These are phyloP conservation scores for Recurvirostra avosetta DNA, from an alignment of 2,113 vertebrate genomes.

Conservation along the genomic window DNA sequence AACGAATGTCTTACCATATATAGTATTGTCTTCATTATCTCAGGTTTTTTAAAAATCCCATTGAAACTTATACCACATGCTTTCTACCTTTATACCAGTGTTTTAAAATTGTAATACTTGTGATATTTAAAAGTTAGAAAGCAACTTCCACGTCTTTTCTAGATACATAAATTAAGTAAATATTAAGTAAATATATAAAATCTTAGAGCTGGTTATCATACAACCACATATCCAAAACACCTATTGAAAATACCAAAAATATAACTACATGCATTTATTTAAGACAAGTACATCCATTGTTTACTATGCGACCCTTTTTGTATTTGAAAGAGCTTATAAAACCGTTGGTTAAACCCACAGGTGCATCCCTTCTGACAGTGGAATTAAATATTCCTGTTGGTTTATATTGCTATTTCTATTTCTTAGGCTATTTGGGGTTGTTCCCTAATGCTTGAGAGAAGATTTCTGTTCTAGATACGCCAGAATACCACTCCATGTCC, in stretches of 20 bases:
- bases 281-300: not conserved
- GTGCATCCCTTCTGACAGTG: not conserved
- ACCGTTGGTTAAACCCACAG: not conserved
- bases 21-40: not conserved
- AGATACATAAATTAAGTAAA: not conserved
- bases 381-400: not conserved
- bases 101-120: not conserved
- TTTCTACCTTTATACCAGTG: not conserved
- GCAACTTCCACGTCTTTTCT: not conserved
- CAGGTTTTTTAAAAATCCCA: not conserved
- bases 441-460: not conserved
- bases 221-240: not conserved
- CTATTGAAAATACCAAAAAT: not conserved
- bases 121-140: constrained; percentile 14
- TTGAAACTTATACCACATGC: not conserved
- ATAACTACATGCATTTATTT: not conserved
- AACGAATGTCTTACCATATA: not conserved
- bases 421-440: not conserved
- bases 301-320: not conserved
- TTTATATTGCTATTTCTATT: not conserved
- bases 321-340: not conserved
- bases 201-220: not conserved
- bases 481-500: not conserved
- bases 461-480: not conserved
- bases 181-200: not conserved